Evolutionary conservation across 1,140 invertebrate species (phyloP).

Genomic region (Cydia fagiglandana): DNA sequence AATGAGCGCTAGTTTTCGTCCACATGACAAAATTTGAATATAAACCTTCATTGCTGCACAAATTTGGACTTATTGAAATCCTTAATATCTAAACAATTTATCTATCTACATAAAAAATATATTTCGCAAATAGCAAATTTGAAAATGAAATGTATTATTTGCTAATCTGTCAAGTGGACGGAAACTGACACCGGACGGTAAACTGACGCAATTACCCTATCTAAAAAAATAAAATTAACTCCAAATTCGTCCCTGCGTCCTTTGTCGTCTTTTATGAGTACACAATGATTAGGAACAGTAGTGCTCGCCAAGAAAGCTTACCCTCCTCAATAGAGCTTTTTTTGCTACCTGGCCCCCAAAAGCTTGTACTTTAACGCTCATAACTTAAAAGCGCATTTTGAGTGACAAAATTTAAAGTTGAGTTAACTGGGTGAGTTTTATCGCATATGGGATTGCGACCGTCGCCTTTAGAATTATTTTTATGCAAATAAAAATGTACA

Average conservation of each 20-base stretch:
- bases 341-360: slow-evolving; percentile 42
- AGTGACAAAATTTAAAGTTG: slow-evolving; percentile 27
- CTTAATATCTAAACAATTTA: no score
- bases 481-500: no score
- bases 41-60: no score
- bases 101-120: no score
- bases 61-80: no score
- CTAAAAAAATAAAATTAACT: neutral
- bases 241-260: slow-evolving; percentile 53
- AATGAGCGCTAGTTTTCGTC: no score
- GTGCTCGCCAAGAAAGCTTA: slow-evolving; percentile 66
- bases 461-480: slow-evolving; percentile 35
- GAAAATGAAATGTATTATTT: no score
- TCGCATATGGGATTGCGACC: slow-evolving; percentile 34
- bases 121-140: no score
- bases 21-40: no score
- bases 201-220: no score
- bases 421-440: slow-evolving; percentile 32
- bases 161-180: no score
- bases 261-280: slow-evolving; percentile 58
- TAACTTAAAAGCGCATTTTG: slow-evolving; percentile 39
- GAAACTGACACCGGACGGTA: no score
- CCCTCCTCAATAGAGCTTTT: slow-evolving; percentile 65
- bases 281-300: slow-evolving; percentile 53
- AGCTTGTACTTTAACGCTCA: slow-evolving; percentile 34